Conservation (phyloP, 2,113 vertebrate genomes). For the Ammodytes dubius region DNA sequence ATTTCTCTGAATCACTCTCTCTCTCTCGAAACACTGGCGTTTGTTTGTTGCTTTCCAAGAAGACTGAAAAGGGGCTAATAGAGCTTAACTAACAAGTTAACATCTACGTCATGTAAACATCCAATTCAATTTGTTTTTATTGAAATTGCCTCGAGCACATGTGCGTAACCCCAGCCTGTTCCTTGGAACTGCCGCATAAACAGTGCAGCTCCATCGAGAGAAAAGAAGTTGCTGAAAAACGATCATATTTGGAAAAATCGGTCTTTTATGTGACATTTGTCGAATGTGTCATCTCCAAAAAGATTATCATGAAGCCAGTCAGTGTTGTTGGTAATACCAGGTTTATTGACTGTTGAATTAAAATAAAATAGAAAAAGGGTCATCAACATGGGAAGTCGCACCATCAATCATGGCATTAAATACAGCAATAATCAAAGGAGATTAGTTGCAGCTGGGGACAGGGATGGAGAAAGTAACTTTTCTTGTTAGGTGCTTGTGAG, state of each 20-base stretch:
- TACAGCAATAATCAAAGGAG: neutral
- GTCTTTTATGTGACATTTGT: neutral
- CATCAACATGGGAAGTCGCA: no score
- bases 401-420: neutral
- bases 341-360: no score
- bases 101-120: neutral
- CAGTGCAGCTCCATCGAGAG: neutral
- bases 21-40: neutral
- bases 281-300: neutral
- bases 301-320: no score
- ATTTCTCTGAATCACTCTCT: neutral
- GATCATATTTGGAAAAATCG: neutral
- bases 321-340: no score
- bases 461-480: neutral
- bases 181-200: neutral
- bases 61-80: neutral
- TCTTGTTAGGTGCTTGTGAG: neutral
- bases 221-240: neutral
- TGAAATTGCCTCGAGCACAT: neutral
- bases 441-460: neutral
- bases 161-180: neutral
- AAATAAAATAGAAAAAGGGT: no score
- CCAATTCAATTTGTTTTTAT: constrained; percentile 2
- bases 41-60: neutral
- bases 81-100: neutral